These are phyloP conservation scores for Thymallus thymallus DNA, from an alignment of 2,113 vertebrate species.

Conservation along the genomic window DNA sequence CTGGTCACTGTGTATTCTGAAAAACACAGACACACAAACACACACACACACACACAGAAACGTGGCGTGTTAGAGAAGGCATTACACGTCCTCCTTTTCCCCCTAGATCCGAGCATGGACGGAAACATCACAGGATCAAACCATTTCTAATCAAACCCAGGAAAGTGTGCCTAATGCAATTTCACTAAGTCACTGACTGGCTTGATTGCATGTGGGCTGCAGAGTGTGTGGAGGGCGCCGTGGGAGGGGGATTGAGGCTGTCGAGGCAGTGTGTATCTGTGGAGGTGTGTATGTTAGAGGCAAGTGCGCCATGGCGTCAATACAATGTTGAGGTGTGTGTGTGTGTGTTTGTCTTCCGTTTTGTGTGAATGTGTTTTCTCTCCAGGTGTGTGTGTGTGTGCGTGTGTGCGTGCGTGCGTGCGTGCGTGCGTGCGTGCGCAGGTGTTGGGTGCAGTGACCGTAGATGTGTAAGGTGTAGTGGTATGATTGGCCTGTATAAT, in stretches of 20 bases:
- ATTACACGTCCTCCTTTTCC: slow-evolving; percentile 48
- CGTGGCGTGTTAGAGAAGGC: slow-evolving; percentile 58
- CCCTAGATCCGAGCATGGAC: slow-evolving; percentile 55
- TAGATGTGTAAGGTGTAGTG: background rate
- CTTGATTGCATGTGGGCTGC: slow-evolving; percentile 76
- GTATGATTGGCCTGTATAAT: too few relatives aligned
- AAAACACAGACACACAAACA: slow-evolving; percentile 28
- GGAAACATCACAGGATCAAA: slow-evolving; percentile 73
- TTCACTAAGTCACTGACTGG: slow-evolving; percentile 81
- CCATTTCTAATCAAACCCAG: slow-evolving; percentile 77
- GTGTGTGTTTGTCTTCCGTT: too few relatives aligned
- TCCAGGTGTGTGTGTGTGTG: too few relatives aligned
- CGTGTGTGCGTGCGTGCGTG: too few relatives aligned
- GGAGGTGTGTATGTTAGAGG: slow-evolving; percentile 17
- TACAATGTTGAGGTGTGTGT: background rate
- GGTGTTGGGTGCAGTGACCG: background rate
- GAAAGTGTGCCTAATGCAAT: slow-evolving; percentile 82
- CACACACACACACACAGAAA: slow-evolving; percentile 35
- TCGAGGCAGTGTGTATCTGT: slow-evolving; percentile 24
- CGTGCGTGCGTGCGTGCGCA: too few relatives aligned
- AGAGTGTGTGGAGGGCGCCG: slow-evolving; percentile 48
- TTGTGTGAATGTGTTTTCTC: background rate
- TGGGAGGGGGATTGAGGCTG: slow-evolving; percentile 34
- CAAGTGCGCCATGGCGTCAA: too few relatives aligned
- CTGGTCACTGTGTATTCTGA: background rate